Conservation (phyloP, 2,888 invertebrate genomes). For the Mimas tiliae region DNA sequence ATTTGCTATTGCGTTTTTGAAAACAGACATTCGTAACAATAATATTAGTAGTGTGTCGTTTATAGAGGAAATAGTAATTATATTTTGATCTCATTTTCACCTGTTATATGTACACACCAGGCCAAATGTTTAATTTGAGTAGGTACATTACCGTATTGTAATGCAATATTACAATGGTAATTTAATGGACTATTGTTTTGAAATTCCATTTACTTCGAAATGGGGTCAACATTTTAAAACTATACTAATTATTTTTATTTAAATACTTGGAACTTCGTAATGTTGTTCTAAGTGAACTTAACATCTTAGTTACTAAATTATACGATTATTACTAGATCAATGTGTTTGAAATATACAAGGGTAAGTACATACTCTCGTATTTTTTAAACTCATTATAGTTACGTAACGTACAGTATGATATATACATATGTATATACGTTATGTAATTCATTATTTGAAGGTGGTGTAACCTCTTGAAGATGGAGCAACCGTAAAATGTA, state of each 20-base stretch:
- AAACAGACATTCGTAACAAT: not conserved
- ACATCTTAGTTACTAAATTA: not conserved
- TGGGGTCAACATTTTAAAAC: not conserved
- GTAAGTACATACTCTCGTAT: not conserved
- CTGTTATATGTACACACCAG: not conserved
- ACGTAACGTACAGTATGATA: too few species aligned
- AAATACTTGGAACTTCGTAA: not conserved
- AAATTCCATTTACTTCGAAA: not conserved
- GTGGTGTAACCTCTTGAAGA: conserved; percentile 3
- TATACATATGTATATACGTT: too few species aligned
- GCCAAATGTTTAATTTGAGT: not conserved
- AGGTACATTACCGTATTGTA: not conserved
- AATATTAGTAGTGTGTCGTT: not conserved
- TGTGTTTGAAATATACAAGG: too few species aligned
- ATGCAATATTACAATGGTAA: conserved; percentile 1
- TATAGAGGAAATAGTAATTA: too few species aligned
- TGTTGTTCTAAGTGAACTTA: not conserved
- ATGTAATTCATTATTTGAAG: not conserved
- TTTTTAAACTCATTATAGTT: too few species aligned
- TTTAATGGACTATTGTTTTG: not conserved
- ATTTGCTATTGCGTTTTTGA: not conserved
- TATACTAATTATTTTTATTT: not conserved
- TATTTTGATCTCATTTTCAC: not conserved
- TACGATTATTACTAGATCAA: not conserved
- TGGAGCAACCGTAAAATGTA: not conserved